Conservation (phyloP, 2,888 invertebrate genomes). For the Brenthis daphne region DNA sequence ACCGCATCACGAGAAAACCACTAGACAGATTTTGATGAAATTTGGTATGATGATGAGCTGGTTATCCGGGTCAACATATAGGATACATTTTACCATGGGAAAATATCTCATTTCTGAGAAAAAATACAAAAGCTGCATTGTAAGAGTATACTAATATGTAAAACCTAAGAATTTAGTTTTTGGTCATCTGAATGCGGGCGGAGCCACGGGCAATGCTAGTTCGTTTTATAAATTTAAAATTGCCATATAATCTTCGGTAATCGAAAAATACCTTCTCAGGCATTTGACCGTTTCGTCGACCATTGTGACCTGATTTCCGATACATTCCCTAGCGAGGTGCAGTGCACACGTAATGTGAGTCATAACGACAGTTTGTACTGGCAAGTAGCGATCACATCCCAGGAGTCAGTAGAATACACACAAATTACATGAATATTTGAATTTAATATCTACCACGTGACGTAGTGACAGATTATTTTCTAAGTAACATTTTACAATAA, state of each 20-base stretch:
- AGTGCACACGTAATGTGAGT: slow-evolving; percentile 18
- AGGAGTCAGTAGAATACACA: background rate
- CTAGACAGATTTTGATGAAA: too few species aligned
- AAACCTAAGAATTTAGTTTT: too few species aligned
- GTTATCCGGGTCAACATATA: too few species aligned
- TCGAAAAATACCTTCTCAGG: slow-evolving; percentile 10
- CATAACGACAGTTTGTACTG: slow-evolving; percentile 13
- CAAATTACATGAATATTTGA: slow-evolving; percentile 10
- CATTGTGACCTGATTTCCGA: slow-evolving; percentile 35
- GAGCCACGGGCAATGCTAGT: background rate
- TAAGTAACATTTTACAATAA: background rate
- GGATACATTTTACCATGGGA: too few species aligned
- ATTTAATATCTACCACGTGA: background rate
- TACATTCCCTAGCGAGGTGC: slow-evolving; percentile 23
- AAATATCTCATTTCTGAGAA: too few species aligned
- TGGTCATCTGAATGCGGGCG: too few species aligned
- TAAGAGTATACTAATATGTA: too few species aligned
- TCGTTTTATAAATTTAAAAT: background rate
- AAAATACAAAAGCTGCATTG: too few species aligned
- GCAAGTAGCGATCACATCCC: slow-evolving; percentile 10
- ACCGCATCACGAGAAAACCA: too few species aligned
- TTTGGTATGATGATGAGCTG: too few species aligned
- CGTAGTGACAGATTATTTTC: background rate
- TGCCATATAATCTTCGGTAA: background rate
- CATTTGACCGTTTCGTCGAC: slow-evolving; percentile 31